phyloP scores from a whole-genome alignment of 2,113 vertebrate species.

The Pionites leucogaster region DNA sequence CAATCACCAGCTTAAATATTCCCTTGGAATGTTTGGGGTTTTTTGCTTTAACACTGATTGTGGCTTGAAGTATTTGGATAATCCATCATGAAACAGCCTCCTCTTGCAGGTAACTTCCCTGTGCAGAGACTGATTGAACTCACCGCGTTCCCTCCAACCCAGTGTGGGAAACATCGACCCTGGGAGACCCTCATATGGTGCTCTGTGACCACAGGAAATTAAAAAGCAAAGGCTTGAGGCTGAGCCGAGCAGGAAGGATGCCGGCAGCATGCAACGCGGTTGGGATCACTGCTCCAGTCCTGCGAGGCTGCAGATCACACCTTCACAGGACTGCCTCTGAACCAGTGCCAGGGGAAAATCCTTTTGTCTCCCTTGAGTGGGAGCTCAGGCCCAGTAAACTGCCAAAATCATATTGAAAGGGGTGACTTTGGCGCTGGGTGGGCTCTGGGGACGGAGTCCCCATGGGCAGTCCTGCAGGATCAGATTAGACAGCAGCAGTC shows the following conservation, averaged over 20 bases:
- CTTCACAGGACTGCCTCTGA: not conserved
- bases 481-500: not conserved
- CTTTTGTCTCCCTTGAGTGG: not conserved
- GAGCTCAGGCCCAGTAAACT: not conserved
- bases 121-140: not conserved
- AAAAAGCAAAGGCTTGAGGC: not conserved
- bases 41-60: not conserved
- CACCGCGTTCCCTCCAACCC: not conserved
- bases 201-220: slow-evolving; percentile 35
- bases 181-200: not conserved
- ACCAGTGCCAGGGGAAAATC: not conserved
- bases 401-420: not conserved
- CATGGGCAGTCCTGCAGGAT: not conserved
- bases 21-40: not conserved
- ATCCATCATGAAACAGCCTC: not conserved
- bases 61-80: not conserved
- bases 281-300: not conserved
- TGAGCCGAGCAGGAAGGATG: not conserved
- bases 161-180: not conserved
- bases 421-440: not conserved
- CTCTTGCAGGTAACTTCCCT: not conserved
- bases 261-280: not conserved
- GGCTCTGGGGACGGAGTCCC: not conserved
- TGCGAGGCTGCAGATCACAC: not conserved
- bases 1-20: not conserved